Percentiles rank a stretch among this genome's conserved stretches.
phyloP scores from a whole-genome alignment of 2,888 invertebrate genomes.

The Polia nebulosa region DNA sequence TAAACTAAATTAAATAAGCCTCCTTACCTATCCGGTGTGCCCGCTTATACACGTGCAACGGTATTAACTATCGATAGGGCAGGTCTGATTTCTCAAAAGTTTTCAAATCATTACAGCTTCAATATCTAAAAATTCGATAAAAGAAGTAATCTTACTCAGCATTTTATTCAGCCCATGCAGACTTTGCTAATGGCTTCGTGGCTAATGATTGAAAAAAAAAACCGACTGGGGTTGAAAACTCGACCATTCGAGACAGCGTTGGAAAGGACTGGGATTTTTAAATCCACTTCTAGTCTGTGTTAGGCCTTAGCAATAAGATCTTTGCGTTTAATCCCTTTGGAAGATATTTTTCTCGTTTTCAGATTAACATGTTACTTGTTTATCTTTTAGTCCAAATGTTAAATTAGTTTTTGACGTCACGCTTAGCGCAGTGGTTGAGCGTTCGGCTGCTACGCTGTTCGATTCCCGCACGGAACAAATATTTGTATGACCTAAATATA shows the following conservation, averaged over 20 bases:
- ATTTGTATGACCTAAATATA: too few relatives aligned
- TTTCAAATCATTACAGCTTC: too few relatives aligned
- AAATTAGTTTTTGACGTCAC: not conserved
- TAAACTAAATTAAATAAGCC: too few relatives aligned
- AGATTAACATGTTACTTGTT: not conserved
- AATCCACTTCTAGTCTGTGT: not conserved
- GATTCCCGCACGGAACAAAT: too few relatives aligned
- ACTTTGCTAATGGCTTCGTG: conserved; percentile 1
- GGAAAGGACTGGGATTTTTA: conserved; percentile 13
- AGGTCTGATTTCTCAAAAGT: too few relatives aligned
- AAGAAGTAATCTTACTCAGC: not conserved
- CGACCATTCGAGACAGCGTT: conserved; percentile 25
- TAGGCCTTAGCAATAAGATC: not conserved
- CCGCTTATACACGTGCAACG: too few relatives aligned
- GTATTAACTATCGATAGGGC: too few relatives aligned
- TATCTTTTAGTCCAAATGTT: not conserved
- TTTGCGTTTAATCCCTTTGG: not conserved
- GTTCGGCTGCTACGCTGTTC: too few relatives aligned
- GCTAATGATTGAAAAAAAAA: conserved; percentile 37
- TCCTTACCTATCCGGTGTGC: too few relatives aligned
- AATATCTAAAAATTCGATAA: not conserved
- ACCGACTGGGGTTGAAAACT: conserved; percentile 4
- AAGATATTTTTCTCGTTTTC: not conserved
- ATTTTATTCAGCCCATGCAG: conserved; percentile 1
- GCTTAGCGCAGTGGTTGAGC: too few relatives aligned